phyloP scores from a whole-genome alignment of 1,140 invertebrate genomes.

The Diabrotica undecimpunctata region DNA sequence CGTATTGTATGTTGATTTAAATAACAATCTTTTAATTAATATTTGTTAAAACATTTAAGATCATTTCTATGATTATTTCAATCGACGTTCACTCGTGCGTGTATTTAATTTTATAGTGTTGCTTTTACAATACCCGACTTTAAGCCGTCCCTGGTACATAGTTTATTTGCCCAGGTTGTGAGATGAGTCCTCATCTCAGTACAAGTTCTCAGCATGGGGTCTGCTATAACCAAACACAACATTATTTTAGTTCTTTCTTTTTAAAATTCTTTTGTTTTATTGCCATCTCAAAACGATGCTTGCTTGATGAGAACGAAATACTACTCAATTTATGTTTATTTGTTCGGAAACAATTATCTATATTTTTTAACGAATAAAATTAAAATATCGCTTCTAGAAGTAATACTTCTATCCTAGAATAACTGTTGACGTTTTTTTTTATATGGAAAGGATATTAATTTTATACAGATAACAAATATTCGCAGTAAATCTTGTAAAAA shows the following conservation, averaged over 20 bases:
- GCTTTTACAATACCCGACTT: too few relatives aligned
- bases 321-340: background rate
- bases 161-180: constrained; percentile 4
- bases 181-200: constrained; percentile 5
- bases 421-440: too few relatives aligned
- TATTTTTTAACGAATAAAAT: background rate
- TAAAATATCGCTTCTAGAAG: background rate
- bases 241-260: constrained; percentile 11
- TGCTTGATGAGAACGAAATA: background rate
- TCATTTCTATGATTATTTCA: too few relatives aligned
- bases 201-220: constrained; percentile 9
- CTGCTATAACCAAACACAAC: constrained; percentile 14
- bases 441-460: too few relatives aligned
- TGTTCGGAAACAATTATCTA: background rate
- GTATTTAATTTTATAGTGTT: too few relatives aligned
- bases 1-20: too few relatives aligned
- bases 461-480: too few relatives aligned
- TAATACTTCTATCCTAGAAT: too few relatives aligned
- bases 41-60: too few relatives aligned
- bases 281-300: background rate
- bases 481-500: too few relatives aligned
- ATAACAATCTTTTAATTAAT: too few relatives aligned
- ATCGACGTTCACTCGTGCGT: too few relatives aligned
- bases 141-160: constrained; percentile 7
- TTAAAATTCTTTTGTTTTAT: constrained; percentile 15